These are phyloP conservation scores for Acropternis orthonyx DNA, from an alignment of 2,797 vertebrate genomes.

Conservation along the genomic window DNA sequence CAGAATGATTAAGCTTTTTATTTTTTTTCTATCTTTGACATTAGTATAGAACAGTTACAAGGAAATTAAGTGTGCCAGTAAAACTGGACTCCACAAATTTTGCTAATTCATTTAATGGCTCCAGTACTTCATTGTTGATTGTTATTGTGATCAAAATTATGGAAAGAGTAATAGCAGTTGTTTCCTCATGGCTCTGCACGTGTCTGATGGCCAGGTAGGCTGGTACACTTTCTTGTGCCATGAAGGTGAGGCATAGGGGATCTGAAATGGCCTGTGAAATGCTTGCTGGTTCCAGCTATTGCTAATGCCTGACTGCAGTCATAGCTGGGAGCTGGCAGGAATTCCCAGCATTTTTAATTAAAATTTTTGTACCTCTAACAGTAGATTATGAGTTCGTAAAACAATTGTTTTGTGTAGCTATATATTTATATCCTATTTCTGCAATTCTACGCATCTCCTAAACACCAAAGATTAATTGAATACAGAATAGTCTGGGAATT, in stretches of 20 bases:
- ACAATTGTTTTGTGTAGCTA: constrained; percentile 13
- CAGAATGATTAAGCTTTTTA: neutral
- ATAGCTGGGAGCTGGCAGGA: neutral
- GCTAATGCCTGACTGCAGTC: neutral
- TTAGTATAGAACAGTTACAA: neutral
- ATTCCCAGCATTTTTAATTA: neutral
- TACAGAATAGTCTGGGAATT: neutral
- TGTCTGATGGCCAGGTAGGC: neutral
- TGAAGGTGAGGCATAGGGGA: neutral
- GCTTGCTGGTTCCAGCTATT: neutral
- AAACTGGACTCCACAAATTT: neutral
- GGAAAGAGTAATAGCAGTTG: neutral
- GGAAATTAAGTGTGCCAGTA: neutral
- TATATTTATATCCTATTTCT: constrained; percentile 6
- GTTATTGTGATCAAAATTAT: neutral
- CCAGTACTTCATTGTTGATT: neutral
- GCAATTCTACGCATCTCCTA: neutral
- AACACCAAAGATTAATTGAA: neutral
- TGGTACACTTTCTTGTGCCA: neutral
- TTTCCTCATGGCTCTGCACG: neutral
- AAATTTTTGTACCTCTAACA: neutral
- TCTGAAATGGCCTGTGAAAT: neutral
- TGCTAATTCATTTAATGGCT: neutral
- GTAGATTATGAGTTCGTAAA: constrained; percentile 19
- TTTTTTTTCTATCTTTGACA: neutral